These are phyloP conservation scores for Leptodactylus fuscus DNA, from an alignment of 2,113 vertebrate genomes.

Conservation along the genomic window DNA sequence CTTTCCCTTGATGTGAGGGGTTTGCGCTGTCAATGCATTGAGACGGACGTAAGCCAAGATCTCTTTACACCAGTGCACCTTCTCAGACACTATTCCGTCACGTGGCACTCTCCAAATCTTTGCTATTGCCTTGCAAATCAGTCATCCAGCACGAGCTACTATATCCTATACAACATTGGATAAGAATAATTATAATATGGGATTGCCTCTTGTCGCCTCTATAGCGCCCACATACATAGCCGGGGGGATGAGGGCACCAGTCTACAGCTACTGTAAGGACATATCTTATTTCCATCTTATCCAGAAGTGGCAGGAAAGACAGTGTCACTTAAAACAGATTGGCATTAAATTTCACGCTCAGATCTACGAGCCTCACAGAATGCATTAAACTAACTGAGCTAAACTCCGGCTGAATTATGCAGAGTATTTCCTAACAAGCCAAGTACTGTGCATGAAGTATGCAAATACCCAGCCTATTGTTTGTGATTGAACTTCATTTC, in stretches of 20 bases:
- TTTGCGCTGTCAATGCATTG: too few relatives aligned
- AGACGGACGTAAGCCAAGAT: too few relatives aligned
- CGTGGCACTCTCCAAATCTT: not conserved
- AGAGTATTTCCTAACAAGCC: slow-evolving; percentile 47
- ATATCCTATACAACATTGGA: not conserved
- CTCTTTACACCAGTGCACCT: too few relatives aligned
- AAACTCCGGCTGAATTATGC: slow-evolving; percentile 44
- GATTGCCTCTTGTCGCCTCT: too few relatives aligned
- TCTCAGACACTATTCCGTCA: too few relatives aligned
- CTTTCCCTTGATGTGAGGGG: too few relatives aligned
- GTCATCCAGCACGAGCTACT: not conserved
- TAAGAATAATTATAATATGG: not conserved
- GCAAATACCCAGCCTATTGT: slow-evolving; percentile 49
- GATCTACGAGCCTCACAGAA: slow-evolving; percentile 33
- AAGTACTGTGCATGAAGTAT: slow-evolving; percentile 46
- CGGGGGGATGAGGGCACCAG: not conserved
- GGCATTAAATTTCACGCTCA: slow-evolving; percentile 42
- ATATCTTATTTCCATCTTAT: slow-evolving; percentile 22
- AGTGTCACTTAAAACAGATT: slow-evolving; percentile 43
- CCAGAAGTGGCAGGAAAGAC: slow-evolving; percentile 15
- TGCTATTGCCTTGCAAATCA: not conserved
- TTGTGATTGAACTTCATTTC: slow-evolving; percentile 50
- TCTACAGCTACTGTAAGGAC: slow-evolving; percentile 6
- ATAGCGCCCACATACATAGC: too few relatives aligned
- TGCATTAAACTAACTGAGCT: slow-evolving; percentile 44